Evolutionary conservation across 2,113 vertebrate species (phyloP).

Genomic region (Phycodurus eques): DNA sequence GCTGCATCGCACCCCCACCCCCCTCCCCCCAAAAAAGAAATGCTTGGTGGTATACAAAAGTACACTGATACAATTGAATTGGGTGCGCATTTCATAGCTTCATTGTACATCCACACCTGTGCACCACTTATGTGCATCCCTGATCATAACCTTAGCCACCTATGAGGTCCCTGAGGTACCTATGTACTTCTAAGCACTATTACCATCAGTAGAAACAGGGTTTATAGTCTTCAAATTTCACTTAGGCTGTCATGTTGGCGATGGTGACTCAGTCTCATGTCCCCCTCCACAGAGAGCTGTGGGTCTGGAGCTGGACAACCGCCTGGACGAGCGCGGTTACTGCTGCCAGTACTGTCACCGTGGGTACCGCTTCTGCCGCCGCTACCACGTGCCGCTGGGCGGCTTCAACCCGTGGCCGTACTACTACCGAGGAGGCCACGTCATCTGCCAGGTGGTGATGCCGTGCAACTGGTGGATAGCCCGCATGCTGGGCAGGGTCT

Average conservation of each 20-base stretch:
- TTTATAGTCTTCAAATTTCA: not conserved
- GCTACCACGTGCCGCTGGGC: constrained; percentile 86
- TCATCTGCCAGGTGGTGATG: constrained; percentile 94
- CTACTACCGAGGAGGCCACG: constrained; percentile 90
- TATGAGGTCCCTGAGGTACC: too few relatives aligned
- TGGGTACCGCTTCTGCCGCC: constrained; percentile 86
- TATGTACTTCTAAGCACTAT: too few relatives aligned
- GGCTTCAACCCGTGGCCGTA: constrained; percentile 93
- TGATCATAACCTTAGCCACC: too few relatives aligned
- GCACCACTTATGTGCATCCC: too few relatives aligned
- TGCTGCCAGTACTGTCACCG: constrained; percentile 90
- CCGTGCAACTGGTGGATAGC: constrained; percentile 99
- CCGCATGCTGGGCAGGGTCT: constrained; percentile 90
- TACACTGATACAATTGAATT: too few relatives aligned
- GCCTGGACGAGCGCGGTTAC: constrained; percentile 86
- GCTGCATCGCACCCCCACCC: too few relatives aligned
- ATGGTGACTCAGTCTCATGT: constrained; percentile 50
- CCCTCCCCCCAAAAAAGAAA: too few relatives aligned
- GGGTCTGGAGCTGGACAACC: constrained; percentile 86
- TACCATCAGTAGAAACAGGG: too few relatives aligned
- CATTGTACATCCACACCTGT: too few relatives aligned
- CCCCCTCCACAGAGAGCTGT: constrained; percentile 80
- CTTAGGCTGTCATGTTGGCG: constrained; percentile 33
- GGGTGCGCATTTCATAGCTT: too few relatives aligned
- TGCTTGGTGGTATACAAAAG: too few relatives aligned